phyloP scores from a whole-genome alignment of 2,888 invertebrate species.

The Athalia cordata region DNA sequence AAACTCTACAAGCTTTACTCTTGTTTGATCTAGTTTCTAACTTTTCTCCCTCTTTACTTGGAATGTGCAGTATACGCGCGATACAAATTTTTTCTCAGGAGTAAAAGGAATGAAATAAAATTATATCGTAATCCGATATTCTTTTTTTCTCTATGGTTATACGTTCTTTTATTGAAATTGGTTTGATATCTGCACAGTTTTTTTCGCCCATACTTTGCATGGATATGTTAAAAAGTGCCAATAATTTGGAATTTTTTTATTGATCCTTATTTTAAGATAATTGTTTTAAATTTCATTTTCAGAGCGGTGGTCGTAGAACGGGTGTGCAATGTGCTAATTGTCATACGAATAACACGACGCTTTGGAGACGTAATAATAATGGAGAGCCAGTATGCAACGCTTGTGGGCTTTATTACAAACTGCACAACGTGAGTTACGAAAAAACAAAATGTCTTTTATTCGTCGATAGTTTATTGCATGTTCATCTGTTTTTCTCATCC shows the following conservation, averaged over 20 bases:
- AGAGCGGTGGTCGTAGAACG: constrained; percentile 72
- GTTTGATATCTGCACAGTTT: no score
- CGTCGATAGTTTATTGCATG: neutral
- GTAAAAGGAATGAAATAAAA: no score
- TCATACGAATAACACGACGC: constrained; percentile 88
- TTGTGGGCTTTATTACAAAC: constrained; percentile 98
- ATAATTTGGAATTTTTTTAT: no score
- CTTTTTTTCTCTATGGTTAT: neutral
- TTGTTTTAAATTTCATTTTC: neutral
- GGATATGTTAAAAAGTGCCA: no score
- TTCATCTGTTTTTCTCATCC: no score
- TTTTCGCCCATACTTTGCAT: no score
- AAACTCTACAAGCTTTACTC: constrained; percentile 50
- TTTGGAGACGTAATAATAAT: constrained; percentile 99
- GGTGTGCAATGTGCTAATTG: constrained; percentile 85
- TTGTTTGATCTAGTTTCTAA: constrained; percentile 71
- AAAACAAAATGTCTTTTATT: neutral
- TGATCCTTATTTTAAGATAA: neutral
- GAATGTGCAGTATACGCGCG: neutral
- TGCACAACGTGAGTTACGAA: constrained; percentile 72
- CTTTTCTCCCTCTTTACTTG: constrained; percentile 44
- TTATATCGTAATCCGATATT: no score
- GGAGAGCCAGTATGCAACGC: constrained; percentile 99
- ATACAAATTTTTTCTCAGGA: no score
- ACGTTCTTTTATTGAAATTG: no score